Evolutionary conservation across 2,113 vertebrate genomes (phyloP).

Genomic region (Gracilinanus agilis): DNA sequence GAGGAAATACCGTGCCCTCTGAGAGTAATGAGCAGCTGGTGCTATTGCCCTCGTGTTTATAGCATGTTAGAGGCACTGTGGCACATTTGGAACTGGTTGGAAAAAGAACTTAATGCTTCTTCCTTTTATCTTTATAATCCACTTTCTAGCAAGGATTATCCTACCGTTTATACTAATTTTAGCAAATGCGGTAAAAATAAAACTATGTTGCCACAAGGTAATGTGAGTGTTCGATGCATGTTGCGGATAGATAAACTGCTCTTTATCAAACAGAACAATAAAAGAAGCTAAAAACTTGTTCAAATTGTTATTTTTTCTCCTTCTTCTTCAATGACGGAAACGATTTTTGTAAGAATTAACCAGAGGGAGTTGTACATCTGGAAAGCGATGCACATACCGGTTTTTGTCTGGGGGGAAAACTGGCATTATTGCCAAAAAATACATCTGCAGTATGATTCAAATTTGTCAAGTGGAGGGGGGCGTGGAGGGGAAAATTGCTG

Average conservation of each 20-base stretch:
- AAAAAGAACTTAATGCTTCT: constrained; percentile 82
- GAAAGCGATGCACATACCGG: constrained; percentile 68
- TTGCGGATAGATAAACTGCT: constrained; percentile 73
- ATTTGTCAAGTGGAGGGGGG: constrained; percentile 61
- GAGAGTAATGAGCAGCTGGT: constrained; percentile 86
- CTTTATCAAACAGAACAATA: constrained; percentile 80
- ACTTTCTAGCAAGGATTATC: constrained; percentile 83
- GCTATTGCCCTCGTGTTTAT: constrained; percentile 84
- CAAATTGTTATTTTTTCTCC: constrained; percentile 58
- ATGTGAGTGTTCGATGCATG: constrained; percentile 66
- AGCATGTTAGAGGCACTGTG: constrained; percentile 84
- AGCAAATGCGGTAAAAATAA: constrained; percentile 81
- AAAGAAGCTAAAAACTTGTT: constrained; percentile 79
- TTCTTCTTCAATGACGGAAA: constrained; percentile 64
- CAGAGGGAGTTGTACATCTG: constrained; percentile 79
- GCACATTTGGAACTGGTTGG: constrained; percentile 85
- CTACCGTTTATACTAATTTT: constrained; percentile 84
- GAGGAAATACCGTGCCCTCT: constrained; percentile 82
- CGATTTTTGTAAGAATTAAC: constrained; percentile 79
- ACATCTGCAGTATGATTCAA: constrained; percentile 71
- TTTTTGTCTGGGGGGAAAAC: constrained; percentile 64
- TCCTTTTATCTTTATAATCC: constrained; percentile 86
- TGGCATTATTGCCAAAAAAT: constrained; percentile 74
- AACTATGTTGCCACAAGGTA: constrained; percentile 73
- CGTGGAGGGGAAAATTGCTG: constrained; percentile 43